These are phyloP conservation scores for Cydia splendana DNA, from an alignment of 1,140 invertebrate genomes.

Conservation along the genomic window DNA sequence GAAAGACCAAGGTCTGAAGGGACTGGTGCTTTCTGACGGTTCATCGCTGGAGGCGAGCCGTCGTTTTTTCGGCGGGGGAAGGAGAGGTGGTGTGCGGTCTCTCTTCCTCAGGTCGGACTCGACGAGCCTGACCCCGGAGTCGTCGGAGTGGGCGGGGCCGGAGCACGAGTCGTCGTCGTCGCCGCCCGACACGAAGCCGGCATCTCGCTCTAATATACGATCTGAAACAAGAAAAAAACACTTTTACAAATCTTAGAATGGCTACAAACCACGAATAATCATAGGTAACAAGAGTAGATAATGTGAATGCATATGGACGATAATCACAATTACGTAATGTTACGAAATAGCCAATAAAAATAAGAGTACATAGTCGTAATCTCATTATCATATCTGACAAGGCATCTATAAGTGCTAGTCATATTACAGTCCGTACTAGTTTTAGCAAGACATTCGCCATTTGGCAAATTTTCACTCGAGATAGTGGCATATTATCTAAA, in stretches of 20 bases:
- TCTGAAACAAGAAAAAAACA: conserved; percentile 68
- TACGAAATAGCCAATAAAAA: not conserved
- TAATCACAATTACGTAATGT: not conserved
- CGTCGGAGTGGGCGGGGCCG: conserved; percentile 86
- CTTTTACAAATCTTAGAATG: conserved; percentile 1
- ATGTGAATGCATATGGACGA: no score
- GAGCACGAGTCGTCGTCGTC: conserved; percentile 85
- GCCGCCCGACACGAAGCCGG: conserved; percentile 86
- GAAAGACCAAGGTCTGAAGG: conserved; percentile 72
- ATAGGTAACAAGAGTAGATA: no score
- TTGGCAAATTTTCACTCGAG: not conserved
- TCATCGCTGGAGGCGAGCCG: conserved; percentile 76
- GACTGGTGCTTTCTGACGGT: conserved; percentile 63
- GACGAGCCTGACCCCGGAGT: conserved; percentile 86
- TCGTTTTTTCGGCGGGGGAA: conserved; percentile 85
- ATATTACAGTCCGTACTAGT: not conserved
- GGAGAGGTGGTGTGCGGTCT: conserved; percentile 86
- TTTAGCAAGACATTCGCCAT: not conserved
- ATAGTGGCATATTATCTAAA: not conserved
- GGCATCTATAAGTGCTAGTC: not conserved
- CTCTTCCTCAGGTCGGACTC: conserved; percentile 84
- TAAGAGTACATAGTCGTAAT: not conserved
- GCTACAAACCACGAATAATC: no score
- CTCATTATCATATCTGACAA: not conserved
- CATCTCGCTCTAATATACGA: conserved; percentile 82